Conservation (phyloP, 1,140 invertebrate genomes). For the Triops cancriformis region DNA sequence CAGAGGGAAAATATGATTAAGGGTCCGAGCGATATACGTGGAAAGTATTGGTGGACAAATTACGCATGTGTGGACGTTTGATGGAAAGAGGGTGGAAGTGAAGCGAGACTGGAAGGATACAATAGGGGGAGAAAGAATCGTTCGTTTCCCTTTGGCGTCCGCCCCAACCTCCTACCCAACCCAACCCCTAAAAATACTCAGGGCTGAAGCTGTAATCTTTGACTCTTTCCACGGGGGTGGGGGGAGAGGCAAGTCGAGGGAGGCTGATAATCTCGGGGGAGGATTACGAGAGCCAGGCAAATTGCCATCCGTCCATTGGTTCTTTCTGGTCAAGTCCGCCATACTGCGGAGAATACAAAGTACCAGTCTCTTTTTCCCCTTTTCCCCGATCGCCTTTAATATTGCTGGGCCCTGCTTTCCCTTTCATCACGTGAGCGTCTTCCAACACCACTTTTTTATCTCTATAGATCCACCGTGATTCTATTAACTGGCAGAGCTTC, state of each 20-base stretch:
- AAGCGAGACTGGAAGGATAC: background rate
- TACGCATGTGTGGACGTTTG: slow-evolving; percentile 9
- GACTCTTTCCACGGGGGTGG: background rate
- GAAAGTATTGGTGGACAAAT: slow-evolving; percentile 14
- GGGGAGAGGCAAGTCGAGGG: background rate
- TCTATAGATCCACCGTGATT: background rate
- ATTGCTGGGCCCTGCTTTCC: background rate
- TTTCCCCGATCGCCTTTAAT: background rate
- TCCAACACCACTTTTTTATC: background rate
- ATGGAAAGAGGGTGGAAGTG: background rate
- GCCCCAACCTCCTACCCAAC: background rate
- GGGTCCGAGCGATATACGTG: background rate
- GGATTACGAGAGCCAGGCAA: background rate
- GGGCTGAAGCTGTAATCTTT: background rate
- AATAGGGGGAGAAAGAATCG: background rate
- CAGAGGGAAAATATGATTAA: background rate
- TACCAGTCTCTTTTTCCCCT: background rate
- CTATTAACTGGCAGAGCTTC: background rate
- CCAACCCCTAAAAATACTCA: background rate
- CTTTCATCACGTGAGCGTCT: background rate
- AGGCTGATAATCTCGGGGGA: slow-evolving; percentile 4
- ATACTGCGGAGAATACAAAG: background rate
- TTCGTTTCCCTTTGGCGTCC: background rate
- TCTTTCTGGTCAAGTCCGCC: slow-evolving; percentile 8
- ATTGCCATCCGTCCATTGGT: slow-evolving; percentile 12